Percentiles rank a stretch among this genome's conserved stretches.
Conservation (phyloP, 2,797 vertebrate genomes). For the Esox lucius region DNA sequence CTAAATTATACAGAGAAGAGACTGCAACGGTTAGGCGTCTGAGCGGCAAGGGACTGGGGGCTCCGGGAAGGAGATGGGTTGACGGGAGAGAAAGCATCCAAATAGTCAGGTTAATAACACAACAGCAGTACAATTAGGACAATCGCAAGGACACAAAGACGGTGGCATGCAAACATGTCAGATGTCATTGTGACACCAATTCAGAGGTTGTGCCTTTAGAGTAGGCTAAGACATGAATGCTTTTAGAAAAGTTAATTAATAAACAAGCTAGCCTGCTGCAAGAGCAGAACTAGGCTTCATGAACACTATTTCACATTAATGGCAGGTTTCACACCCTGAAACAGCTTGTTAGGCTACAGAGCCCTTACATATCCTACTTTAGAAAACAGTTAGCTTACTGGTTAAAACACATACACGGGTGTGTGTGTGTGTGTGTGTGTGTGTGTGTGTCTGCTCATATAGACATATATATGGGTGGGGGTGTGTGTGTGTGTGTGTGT, state of each 20-base stretch:
- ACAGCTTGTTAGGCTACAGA: neutral
- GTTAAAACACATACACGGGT: neutral
- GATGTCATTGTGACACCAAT: constrained; percentile 14
- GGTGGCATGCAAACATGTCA: constrained; percentile 54
- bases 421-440: too few species aligned
- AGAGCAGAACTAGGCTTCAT: neutral
- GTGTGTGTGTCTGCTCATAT: too few species aligned
- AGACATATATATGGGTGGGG: too few species aligned
- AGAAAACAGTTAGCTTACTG: neutral
- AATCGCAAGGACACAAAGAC: constrained; percentile 39
- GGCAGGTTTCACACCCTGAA: neutral
- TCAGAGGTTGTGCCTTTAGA: constrained; percentile 25
- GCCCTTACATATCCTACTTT: neutral
- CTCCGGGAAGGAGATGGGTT: constrained; percentile 32
- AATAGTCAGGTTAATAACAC: constrained; percentile 55
- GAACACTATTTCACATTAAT: neutral
- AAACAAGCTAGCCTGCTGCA: neutral
- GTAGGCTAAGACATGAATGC: constrained; percentile 1
- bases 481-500: too few species aligned
- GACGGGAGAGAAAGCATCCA: constrained; percentile 63
- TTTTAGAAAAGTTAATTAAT: neutral
- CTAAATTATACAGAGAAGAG: constrained; percentile 96
- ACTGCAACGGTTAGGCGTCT: constrained; percentile 90
- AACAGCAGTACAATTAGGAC: constrained; percentile 40
- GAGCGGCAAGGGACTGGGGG: constrained; percentile 34